phyloP scores from a whole-genome alignment of 2,888 invertebrate genomes.

The Frankliniella fusca region DNA sequence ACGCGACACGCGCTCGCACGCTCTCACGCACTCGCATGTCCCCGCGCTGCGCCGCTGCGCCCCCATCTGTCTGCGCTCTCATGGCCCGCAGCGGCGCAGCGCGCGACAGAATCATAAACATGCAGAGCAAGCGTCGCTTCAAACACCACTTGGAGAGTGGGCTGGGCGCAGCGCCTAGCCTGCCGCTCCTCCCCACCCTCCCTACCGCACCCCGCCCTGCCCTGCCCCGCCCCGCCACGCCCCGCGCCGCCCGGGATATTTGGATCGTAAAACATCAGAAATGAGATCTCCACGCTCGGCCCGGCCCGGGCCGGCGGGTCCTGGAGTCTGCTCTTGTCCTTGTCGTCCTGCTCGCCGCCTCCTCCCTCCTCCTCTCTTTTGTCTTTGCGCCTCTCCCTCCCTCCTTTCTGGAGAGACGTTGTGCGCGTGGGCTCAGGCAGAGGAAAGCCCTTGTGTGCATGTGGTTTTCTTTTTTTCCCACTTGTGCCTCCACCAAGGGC shows the following conservation, averaged over 20 bases:
- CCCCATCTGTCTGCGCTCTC: slow-evolving; percentile 8
- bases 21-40: background rate
- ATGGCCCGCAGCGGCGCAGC: background rate
- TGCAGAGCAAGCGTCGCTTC: slow-evolving; percentile 19
- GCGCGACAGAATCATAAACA: slow-evolving; percentile 22
- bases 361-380: background rate
- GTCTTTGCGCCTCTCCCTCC: background rate
- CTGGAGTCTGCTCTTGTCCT: background rate
- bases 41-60: background rate
- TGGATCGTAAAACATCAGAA: slow-evolving; percentile 18
- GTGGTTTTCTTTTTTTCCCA: no score
- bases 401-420: background rate
- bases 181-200: no score
- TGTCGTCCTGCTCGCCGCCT: background rate
- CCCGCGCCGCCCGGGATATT: background rate
- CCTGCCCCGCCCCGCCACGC: no score
- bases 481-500: no score
- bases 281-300: slow-evolving; percentile 5
- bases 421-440: no score
- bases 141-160: slow-evolving; percentile 24
- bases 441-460: no score
- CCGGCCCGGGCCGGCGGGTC: background rate
- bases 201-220: no score
- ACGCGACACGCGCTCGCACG: background rate
- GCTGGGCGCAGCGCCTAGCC: background rate